phyloP scores from a whole-genome alignment of 2,888 invertebrate genomes.

The Magallana nippona region DNA sequence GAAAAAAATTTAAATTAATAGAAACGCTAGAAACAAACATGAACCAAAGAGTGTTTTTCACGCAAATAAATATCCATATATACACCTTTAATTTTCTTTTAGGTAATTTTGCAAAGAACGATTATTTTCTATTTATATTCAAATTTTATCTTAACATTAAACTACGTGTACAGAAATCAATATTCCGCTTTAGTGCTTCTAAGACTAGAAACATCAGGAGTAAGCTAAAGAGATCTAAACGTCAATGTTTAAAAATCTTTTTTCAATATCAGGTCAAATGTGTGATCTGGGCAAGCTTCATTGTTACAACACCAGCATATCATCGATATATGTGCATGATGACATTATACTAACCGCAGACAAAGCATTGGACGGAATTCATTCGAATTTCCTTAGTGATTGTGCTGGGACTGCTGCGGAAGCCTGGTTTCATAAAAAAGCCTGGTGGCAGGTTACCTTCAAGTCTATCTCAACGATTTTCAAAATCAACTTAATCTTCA shows the following conservation, averaged over 20 bases:
- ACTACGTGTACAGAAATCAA: no score
- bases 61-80: no score
- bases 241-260: background rate
- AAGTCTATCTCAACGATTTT: background rate
- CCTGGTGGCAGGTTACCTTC: slow-evolving; percentile 5
- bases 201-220: no score
- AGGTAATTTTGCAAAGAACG: no score
- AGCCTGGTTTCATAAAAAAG: background rate
- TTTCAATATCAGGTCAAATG: background rate
- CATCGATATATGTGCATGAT: background rate
- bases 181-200: no score
- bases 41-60: no score
- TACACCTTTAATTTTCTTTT: no score
- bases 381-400: background rate
- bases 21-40: no score
- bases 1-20: no score
- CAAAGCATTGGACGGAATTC: background rate
- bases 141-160: no score
- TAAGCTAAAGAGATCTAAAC: no score
- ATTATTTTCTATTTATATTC: no score
- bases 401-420: background rate
- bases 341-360: background rate
- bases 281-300: background rate
- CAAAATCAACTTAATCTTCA: background rate
- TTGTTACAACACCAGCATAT: background rate